phyloP scores from a whole-genome alignment of 2,113 vertebrate species.

The Cygnus buccinator region DNA sequence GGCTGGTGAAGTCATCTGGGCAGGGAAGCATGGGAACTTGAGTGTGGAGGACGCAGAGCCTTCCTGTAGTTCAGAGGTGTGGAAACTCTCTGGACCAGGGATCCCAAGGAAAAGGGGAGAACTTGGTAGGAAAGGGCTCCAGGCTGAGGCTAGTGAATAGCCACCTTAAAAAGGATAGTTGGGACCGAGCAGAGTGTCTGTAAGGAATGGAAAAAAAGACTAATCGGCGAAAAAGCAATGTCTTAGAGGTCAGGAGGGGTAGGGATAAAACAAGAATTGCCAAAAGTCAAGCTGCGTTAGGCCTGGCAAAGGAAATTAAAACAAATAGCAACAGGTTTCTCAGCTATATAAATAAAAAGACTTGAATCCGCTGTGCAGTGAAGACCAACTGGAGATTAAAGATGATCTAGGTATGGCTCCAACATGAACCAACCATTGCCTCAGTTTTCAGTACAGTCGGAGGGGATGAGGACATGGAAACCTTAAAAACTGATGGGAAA shows the following conservation, averaged over 20 bases:
- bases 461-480: neutral
- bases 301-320: slow-evolving; percentile 66
- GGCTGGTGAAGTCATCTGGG: slow-evolving; percentile 27
- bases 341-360: slow-evolving; percentile 69
- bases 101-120: neutral
- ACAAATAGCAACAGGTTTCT: slow-evolving; percentile 70
- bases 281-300: slow-evolving; percentile 62
- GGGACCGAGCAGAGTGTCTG: slow-evolving; percentile 4
- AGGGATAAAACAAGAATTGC: slow-evolving; percentile 60
- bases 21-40: neutral
- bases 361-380: slow-evolving; percentile 24
- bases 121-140: neutral
- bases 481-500: neutral
- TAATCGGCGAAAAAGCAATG: slow-evolving; percentile 32
- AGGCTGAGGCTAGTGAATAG: neutral
- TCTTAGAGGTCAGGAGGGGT: slow-evolving; percentile 62
- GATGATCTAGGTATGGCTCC: slow-evolving; percentile 25
- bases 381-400: slow-evolving; percentile 30
- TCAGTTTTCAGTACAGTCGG: neutral
- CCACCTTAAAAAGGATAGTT: slow-evolving; percentile 47
- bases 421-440: neutral
- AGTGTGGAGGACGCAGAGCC: neutral
- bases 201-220: slow-evolving; percentile 54
- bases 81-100: neutral
- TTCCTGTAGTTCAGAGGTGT: neutral